phyloP scores from a whole-genome alignment of 2,888 invertebrate species.

The Eupithecia dodoneata region DNA sequence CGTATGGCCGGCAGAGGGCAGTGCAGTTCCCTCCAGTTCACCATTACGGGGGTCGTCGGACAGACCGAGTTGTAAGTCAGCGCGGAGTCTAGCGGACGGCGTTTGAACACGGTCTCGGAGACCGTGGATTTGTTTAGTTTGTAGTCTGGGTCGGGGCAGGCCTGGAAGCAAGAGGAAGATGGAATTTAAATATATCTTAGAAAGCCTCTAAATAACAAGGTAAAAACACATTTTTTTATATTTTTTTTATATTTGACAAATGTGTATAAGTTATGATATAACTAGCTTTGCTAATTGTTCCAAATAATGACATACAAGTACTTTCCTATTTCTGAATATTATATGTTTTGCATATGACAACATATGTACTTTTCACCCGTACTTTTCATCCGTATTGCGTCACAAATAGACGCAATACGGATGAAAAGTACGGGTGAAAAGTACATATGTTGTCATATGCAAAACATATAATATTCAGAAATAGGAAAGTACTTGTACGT shows the following conservation, averaged over 20 bases:
- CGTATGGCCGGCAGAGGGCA: constrained; percentile 50
- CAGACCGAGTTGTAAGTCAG: constrained; percentile 91
- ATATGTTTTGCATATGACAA: background rate
- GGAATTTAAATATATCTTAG: background rate
- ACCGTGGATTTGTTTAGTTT: constrained; percentile 95
- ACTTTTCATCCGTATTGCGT: background rate
- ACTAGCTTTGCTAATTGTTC: background rate
- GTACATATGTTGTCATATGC: background rate
- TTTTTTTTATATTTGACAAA: background rate
- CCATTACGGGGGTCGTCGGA: constrained; percentile 92
- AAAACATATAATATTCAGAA: background rate
- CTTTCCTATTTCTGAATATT: background rate
- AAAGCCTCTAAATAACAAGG: background rate
- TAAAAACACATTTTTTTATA: background rate
- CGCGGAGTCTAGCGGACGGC: constrained; percentile 67
- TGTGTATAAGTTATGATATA: background rate
- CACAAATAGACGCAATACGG: background rate
- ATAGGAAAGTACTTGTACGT: background rate
- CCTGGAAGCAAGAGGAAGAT: constrained; percentile 68
- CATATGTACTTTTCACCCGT: background rate
- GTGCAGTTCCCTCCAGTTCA: constrained; percentile 95
- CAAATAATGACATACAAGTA: background rate
- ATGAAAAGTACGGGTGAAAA: background rate
- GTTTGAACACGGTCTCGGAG: constrained; percentile 85
- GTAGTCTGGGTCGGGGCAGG: constrained; percentile 95